Percentiles rank a stretch among this genome's conserved stretches.
phyloP scores from a whole-genome alignment of 1,140 invertebrate species.

The Drosophila parabipectinata region DNA sequence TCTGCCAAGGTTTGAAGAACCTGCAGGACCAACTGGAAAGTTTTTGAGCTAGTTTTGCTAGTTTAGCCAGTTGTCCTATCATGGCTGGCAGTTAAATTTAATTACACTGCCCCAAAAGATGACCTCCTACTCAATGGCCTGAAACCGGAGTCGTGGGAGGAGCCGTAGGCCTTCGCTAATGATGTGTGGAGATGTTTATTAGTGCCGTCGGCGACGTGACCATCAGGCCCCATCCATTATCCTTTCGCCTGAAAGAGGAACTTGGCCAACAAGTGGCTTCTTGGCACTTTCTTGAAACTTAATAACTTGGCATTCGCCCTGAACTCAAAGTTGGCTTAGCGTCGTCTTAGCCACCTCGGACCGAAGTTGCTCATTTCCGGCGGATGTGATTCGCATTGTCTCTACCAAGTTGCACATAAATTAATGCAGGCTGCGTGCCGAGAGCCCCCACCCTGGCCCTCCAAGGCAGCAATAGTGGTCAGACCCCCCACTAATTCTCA shows the following conservation, averaged over 20 bases:
- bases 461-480: not conserved
- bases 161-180: slow-evolving; percentile 44
- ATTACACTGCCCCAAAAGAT: slow-evolving; percentile 72
- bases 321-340: slow-evolving; percentile 26
- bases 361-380: slow-evolving; percentile 69
- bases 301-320: slow-evolving; percentile 49
- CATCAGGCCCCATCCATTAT: slow-evolving; percentile 50
- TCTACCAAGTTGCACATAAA: slow-evolving; percentile 57
- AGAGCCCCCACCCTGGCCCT: not conserved
- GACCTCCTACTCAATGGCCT: slow-evolving; percentile 42
- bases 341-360: slow-evolving; percentile 21
- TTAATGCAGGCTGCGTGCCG: slow-evolving; percentile 67
- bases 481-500: not conserved
- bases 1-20: slow-evolving; percentile 19
- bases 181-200: slow-evolving; percentile 58
- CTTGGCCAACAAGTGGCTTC: slow-evolving; percentile 45
- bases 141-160: slow-evolving; percentile 56
- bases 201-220: slow-evolving; percentile 62
- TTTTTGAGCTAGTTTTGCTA: slow-evolving; percentile 18
- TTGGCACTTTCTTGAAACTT: slow-evolving; percentile 72
- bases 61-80: slow-evolving; percentile 45
- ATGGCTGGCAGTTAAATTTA: slow-evolving; percentile 72
- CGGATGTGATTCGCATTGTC: slow-evolving; percentile 64
- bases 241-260: slow-evolving; percentile 32
- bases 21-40: slow-evolving; percentile 27